Conservation (phyloP, 2,113 vertebrate species). For the Cyprinodon tularosa region DNA sequence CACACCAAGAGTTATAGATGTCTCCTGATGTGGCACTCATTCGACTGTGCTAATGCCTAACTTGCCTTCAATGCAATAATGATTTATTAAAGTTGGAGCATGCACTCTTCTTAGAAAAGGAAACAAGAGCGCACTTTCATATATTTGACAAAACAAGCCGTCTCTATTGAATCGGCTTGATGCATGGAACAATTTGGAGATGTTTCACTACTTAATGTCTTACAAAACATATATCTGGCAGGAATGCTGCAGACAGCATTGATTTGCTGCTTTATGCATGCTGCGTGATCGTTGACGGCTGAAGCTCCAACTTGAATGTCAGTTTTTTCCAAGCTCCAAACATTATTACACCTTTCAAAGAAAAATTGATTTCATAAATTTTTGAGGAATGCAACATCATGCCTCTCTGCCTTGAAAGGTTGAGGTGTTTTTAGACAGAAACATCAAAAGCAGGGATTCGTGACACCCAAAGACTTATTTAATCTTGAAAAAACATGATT, state of each 20-base stretch:
- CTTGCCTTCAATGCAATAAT: conserved; percentile 14
- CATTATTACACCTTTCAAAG: conserved; percentile 42
- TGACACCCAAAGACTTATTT: conserved; percentile 3
- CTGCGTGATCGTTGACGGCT: conserved; percentile 30
- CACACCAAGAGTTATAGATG: conserved; percentile 10
- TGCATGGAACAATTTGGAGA: conserved; percentile 54
- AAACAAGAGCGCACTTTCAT: conserved; percentile 24
- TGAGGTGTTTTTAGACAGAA: conserved; percentile 12
- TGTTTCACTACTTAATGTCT: conserved; percentile 51
- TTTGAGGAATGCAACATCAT: conserved; percentile 22
- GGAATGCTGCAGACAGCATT: conserved; percentile 45
- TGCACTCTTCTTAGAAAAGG: conserved; percentile 26
- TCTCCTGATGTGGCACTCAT: conserved; percentile 29
- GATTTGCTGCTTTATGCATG: conserved; percentile 53
- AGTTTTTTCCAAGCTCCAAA: conserved; percentile 23
- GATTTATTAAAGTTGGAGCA: conserved; percentile 40
- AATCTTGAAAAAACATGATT: conserved; percentile 19
- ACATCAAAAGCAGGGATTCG: neutral
- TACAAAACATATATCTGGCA: conserved; percentile 53
- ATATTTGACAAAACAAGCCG: conserved; percentile 43
- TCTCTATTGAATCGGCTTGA: conserved; percentile 49
- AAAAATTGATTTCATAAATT: conserved; percentile 56
- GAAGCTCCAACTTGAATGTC: conserved; percentile 38
- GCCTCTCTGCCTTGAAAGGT: neutral
- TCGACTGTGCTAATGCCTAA: conserved; percentile 14